These are phyloP conservation scores for Calycopis cecrops DNA, from an alignment of 1,140 invertebrate species.

Conservation along the genomic window DNA sequence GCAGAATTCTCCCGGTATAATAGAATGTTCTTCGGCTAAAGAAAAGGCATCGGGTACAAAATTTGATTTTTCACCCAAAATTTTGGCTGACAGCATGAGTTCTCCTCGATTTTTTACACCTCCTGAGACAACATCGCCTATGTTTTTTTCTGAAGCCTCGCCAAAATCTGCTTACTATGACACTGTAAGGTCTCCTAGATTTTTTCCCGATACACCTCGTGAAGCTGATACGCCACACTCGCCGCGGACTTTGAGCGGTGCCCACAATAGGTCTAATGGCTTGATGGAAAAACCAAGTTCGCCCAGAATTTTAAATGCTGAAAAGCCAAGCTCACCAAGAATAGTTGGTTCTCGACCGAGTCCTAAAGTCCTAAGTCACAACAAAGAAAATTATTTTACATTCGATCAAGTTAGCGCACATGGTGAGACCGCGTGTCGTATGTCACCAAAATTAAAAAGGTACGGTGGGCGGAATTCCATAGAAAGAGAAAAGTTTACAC, in stretches of 20 bases:
- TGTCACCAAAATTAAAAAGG: conserved; percentile 45
- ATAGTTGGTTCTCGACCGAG: conserved; percentile 54
- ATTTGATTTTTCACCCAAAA: conserved; percentile 65
- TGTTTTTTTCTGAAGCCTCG: conserved; percentile 64
- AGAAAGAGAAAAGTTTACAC: conserved; percentile 59
- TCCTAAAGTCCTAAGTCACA: conserved; percentile 60
- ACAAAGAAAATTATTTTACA: conserved; percentile 68
- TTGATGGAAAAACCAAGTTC: conserved; percentile 58
- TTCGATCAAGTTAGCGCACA: conserved; percentile 45
- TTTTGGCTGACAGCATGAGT: conserved; percentile 49
- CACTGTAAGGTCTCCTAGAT: conserved; percentile 58
- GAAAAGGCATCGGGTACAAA: conserved; percentile 58
- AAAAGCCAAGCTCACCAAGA: conserved; percentile 63
- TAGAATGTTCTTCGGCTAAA: conserved; percentile 62
- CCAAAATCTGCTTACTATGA: conserved; percentile 66
- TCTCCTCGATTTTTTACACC: conserved; percentile 66
- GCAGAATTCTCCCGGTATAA: conserved; percentile 60
- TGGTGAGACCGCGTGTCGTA: conserved; percentile 37
- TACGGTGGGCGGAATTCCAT: conserved; percentile 63
- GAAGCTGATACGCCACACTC: conserved; percentile 57
- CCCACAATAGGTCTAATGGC: conserved; percentile 59
- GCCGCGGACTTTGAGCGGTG: conserved; percentile 53
- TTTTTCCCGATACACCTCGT: conserved; percentile 60
- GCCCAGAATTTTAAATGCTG: conserved; percentile 41
- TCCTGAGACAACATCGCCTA: conserved; percentile 59